Evolutionary conservation across 2,888 invertebrate species (phyloP).

Genomic region (Ochropacha duplaris): DNA sequence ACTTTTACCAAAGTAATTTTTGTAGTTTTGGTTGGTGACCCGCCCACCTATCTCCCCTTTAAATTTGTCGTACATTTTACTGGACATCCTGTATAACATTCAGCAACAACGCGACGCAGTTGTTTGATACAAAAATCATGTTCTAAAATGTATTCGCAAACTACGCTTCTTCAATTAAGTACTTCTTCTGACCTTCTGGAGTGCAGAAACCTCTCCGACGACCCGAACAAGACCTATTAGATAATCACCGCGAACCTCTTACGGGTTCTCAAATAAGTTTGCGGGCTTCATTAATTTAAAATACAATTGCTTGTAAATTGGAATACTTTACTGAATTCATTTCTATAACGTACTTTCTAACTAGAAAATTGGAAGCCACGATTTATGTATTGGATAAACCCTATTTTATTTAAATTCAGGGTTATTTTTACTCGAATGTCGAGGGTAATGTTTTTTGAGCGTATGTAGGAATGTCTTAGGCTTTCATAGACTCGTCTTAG

Average conservation of each 20-base stretch:
- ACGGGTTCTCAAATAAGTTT: neutral
- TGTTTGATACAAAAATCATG: no score
- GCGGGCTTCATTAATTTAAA: conserved; percentile 1
- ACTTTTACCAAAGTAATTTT: no score
- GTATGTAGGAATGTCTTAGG: no score
- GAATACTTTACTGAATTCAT: neutral
- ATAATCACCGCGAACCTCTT: neutral
- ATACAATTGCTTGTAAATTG: neutral
- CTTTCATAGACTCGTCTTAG: no score
- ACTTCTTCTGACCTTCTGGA: neutral
- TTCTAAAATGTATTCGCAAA: no score
- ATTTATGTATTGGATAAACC: neutral
- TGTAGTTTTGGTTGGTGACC: no score
- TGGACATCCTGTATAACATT: no score
- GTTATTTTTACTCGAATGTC: neutral
- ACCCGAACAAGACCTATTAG: neutral
- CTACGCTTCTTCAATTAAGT: no score
- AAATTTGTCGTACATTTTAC: no score
- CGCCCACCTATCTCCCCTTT: no score
- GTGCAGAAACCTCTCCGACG: neutral
- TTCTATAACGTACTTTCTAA: neutral
- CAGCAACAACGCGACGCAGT: no score
- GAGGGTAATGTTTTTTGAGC: no score
- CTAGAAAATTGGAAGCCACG: neutral
- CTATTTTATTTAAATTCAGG: neutral